Conservation (phyloP, 2,113 vertebrate genomes). For the Pontoporia blainvillei region DNA sequence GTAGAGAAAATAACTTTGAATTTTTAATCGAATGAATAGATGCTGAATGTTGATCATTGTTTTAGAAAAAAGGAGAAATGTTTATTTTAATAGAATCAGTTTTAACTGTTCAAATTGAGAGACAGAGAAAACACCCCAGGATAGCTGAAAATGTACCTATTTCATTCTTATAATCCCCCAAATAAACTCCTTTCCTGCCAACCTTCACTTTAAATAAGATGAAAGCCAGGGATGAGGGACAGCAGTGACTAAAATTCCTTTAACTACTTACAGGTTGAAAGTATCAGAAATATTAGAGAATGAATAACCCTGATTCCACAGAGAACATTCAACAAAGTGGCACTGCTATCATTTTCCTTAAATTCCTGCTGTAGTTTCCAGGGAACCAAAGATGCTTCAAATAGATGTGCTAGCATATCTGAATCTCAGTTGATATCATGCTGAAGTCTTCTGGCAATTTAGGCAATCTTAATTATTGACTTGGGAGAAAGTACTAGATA, state of each 20-base stretch:
- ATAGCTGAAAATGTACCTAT: slow-evolving; percentile 15
- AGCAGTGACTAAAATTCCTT: neutral
- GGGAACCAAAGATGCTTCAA: slow-evolving; percentile 33
- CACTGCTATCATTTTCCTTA: slow-evolving; percentile 6
- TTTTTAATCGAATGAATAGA: slow-evolving; percentile 30
- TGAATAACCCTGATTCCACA: neutral
- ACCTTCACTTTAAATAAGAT: slow-evolving; percentile 37
- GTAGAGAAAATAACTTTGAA: neutral
- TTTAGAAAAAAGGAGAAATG: slow-evolving; percentile 16
- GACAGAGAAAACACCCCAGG: neutral
- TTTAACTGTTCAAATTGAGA: slow-evolving; percentile 28
- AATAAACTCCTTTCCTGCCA: slow-evolving; percentile 14
- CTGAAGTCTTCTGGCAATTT: neutral
- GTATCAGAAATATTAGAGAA: neutral
- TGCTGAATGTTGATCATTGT: neutral
- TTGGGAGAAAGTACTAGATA: neutral
- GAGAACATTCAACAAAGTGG: neutral
- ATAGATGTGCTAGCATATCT: neutral
- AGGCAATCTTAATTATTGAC: neutral
- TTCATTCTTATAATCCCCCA: neutral
- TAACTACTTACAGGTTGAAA: neutral
- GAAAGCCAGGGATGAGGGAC: neutral
- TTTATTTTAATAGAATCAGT: neutral
- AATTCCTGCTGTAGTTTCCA: neutral
- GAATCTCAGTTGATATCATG: neutral